These are phyloP conservation scores for Frieseomelitta varia DNA, from an alignment of 1,140 invertebrate species.

Conservation along the genomic window DNA sequence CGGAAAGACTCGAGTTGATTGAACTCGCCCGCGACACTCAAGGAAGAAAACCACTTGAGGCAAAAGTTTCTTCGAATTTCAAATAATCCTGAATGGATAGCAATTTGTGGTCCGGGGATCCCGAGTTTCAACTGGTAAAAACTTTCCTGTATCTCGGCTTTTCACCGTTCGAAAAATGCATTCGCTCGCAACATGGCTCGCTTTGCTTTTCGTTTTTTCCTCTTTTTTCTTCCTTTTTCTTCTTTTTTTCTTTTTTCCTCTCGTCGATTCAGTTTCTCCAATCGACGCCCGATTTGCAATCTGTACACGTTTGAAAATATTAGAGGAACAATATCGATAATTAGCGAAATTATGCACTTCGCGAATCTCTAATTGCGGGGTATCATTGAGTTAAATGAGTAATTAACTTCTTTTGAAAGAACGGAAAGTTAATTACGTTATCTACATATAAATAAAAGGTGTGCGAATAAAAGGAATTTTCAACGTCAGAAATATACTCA, in stretches of 20 bases:
- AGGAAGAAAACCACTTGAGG: conserved; percentile 66
- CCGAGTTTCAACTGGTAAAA: conserved; percentile 69
- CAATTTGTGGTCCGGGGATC: conserved; percentile 76
- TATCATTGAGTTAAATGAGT: too few relatives aligned
- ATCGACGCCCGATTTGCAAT: neutral
- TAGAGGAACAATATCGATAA: conserved; percentile 17
- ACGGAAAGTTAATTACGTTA: neutral
- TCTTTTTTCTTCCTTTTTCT: too few relatives aligned
- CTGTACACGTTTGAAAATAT: neutral
- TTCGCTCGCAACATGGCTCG: neutral
- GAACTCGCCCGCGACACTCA: conserved; percentile 73
- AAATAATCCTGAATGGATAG: conserved; percentile 79
- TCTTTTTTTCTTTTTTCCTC: too few relatives aligned
- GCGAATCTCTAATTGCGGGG: conserved; percentile 13
- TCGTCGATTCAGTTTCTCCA: neutral
- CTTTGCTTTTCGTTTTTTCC: neutral
- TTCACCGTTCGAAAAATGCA: conserved; percentile 24
- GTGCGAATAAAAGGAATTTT: conserved; percentile 5
- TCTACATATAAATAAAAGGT: neutral
- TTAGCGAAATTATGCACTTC: conserved; percentile 11
- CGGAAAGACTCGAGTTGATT: conserved; percentile 77
- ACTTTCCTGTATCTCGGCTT: conserved; percentile 64
- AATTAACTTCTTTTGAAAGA: too few relatives aligned
- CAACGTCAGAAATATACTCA: neutral
- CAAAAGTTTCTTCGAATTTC: conserved; percentile 77